Conservation (phyloP, 2,797 vertebrate species). For the Steatocranus sp. region DNA sequence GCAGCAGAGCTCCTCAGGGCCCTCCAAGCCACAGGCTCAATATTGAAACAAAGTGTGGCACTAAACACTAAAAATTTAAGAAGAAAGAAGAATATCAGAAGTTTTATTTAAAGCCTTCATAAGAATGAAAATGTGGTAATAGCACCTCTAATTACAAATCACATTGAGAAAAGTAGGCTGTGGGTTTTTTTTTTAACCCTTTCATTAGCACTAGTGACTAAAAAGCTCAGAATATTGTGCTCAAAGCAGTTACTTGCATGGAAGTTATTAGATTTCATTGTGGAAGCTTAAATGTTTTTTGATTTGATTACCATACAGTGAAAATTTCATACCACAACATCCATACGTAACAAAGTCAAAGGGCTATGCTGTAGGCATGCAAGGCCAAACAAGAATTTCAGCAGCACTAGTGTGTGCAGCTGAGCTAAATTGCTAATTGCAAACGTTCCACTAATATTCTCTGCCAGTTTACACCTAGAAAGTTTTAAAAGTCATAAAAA, state of each 20-base stretch:
- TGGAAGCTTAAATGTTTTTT: not conserved
- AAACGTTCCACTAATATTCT: not conserved
- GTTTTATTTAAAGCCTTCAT: not conserved
- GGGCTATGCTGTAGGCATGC: not conserved
- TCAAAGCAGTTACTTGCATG: not conserved
- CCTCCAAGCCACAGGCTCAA: not conserved
- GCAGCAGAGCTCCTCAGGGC: not conserved
- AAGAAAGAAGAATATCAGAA: not conserved
- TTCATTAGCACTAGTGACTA: not conserved
- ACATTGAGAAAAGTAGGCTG: not conserved
- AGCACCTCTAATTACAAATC: not conserved
- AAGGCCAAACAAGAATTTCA: not conserved
- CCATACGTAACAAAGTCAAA: not conserved
- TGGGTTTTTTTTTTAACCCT: fast-evolving
- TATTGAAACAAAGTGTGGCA: not conserved
- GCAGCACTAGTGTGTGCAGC: not conserved
- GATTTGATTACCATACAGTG: not conserved
- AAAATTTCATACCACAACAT: not conserved
- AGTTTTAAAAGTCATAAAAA: not conserved
- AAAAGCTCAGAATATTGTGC: not conserved
- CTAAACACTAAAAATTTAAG: not conserved
- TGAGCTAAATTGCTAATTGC: not conserved
- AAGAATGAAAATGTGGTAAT: not conserved
- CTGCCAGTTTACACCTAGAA: not conserved
- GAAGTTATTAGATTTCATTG: not conserved